Percentiles rank a stretch among this genome's conserved stretches.
Evolutionary conservation across 2,797 vertebrate genomes (phyloP).

Genomic region (Alauda arvensis): DNA sequence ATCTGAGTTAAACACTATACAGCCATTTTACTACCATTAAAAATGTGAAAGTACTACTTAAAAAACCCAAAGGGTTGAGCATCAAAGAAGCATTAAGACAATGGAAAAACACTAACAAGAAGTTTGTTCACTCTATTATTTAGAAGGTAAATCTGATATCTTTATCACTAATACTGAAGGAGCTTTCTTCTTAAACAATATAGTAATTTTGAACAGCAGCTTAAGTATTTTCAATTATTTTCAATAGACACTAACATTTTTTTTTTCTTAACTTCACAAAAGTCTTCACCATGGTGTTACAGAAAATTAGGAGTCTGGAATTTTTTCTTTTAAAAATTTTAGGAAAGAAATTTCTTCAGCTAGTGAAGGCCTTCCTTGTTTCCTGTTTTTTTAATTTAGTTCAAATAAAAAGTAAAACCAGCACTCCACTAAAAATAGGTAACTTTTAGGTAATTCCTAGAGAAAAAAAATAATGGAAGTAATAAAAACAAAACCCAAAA

Average conservation of each 20-base stretch:
- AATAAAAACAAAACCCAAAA: neutral
- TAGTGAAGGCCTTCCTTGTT: neutral
- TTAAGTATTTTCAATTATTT: neutral
- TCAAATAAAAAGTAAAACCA: neutral
- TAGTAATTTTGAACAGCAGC: neutral
- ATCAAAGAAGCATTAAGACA: neutral
- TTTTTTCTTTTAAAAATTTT: neutral
- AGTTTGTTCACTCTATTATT: neutral
- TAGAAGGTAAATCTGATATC: neutral
- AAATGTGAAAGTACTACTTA: neutral
- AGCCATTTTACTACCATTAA: neutral
- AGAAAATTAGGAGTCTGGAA: neutral
- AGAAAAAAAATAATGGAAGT: neutral
- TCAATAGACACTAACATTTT: neutral
- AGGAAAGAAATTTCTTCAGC: neutral
- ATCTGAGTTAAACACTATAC: neutral
- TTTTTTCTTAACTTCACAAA: neutral
- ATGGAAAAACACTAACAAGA: neutral
- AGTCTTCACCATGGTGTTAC: neutral
- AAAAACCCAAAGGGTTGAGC: neutral
- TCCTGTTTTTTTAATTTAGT: neutral
- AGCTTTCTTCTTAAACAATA: neutral
- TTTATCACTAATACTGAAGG: neutral
- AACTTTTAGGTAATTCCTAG: neutral
- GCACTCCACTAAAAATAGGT: neutral